These are phyloP conservation scores for Crotalus viridis DNA, from an alignment of 2,113 vertebrate species.

Conservation along the genomic window DNA sequence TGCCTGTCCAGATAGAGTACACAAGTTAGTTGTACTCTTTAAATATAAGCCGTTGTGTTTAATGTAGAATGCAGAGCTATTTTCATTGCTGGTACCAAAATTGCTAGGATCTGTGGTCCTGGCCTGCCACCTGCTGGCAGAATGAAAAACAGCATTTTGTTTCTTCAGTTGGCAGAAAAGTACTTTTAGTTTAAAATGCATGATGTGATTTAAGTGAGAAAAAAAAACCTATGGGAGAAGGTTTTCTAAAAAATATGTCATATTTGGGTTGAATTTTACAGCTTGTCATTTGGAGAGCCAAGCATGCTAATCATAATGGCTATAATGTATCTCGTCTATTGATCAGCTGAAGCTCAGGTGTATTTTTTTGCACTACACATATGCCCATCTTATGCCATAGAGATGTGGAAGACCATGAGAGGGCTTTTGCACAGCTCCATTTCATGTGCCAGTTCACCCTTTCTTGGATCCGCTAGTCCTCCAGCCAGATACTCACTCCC, in stretches of 20 bases:
- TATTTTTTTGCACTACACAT: background rate
- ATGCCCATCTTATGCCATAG: background rate
- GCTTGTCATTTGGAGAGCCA: background rate
- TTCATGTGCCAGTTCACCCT: background rate
- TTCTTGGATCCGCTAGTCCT: background rate
- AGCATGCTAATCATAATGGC: background rate
- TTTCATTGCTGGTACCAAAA: too few relatives aligned
- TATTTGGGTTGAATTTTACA: background rate
- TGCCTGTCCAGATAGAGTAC: background rate
- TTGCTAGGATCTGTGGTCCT: background rate
- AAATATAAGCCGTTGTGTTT: background rate
- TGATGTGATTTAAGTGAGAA: background rate
- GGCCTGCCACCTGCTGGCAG: conserved; percentile 6
- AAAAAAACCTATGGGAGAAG: background rate
- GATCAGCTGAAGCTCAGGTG: background rate
- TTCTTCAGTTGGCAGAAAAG: background rate
- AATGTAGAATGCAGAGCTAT: background rate
- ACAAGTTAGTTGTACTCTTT: background rate
- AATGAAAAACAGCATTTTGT: background rate
- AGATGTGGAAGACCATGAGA: background rate
- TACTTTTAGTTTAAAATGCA: background rate
- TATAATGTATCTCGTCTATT: background rate
- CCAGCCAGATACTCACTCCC: background rate
- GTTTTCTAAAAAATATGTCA: background rate
- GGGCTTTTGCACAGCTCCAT: background rate